These are phyloP conservation scores for Ptilodon capucinus DNA, from an alignment of 2,888 invertebrate genomes.

Conservation along the genomic window DNA sequence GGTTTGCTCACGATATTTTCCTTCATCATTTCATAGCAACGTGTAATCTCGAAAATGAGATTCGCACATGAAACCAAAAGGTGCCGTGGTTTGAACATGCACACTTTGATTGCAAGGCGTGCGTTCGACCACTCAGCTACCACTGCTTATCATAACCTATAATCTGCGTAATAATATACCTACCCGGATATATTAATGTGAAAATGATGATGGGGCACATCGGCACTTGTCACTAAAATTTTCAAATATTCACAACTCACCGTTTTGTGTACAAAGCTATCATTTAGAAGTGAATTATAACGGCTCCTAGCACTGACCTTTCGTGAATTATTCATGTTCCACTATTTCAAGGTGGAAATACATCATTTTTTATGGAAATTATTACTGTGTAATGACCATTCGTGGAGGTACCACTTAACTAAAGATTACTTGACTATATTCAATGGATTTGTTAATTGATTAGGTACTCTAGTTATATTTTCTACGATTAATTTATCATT, in stretches of 20 bases:
- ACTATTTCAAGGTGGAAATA: slow-evolving; percentile 2
- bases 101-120: too few species aligned
- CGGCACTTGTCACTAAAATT: background rate
- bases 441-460: too few species aligned
- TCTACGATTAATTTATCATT: too few species aligned
- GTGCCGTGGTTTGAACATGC: too few species aligned
- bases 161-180: background rate
- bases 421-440: background rate
- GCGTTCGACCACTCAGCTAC: too few species aligned
- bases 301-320: background rate
- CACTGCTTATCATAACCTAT: too few species aligned
- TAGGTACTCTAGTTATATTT: too few species aligned
- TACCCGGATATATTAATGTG: background rate
- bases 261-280: slow-evolving; percentile 4
- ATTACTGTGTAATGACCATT: background rate
- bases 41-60: too few species aligned
- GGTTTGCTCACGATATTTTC: too few species aligned
- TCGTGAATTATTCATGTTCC: slow-evolving; percentile 1
- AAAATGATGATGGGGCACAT: background rate
- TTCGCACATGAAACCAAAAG: too few species aligned
- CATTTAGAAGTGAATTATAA: slow-evolving; percentile 9
- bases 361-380: background rate
- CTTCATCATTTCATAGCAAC: too few species aligned
- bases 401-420: background rate
- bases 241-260: slow-evolving; percentile 10